Percentiles rank a stretch among this genome's conserved stretches.
Conservation (phyloP, 1,140 invertebrate species). For the Homarus americanus region DNA sequence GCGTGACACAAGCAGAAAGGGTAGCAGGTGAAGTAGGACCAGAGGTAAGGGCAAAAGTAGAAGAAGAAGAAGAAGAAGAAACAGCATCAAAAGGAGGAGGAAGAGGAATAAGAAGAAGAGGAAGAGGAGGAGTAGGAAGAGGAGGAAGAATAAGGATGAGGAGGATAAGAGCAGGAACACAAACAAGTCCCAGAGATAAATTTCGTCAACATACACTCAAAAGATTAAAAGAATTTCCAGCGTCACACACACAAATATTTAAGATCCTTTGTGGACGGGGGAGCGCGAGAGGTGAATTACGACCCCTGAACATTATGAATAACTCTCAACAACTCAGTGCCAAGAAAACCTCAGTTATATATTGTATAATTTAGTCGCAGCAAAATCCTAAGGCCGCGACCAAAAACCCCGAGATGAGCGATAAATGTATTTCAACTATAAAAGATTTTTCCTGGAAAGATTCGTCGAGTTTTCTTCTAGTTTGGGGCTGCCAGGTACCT, state of each 20-base stretch:
- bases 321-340: background rate
- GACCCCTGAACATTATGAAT: background rate
- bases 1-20: background rate
- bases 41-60: background rate
- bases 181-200: background rate
- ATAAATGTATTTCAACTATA: background rate
- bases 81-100: background rate
- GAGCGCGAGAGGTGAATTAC: background rate
- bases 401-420: background rate
- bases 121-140: background rate
- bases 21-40: background rate
- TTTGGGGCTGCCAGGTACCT: background rate
- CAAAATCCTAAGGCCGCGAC: background rate
- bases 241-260: background rate
- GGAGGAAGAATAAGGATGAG: background rate
- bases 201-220: background rate
- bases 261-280: background rate
- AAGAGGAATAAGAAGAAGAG: background rate
- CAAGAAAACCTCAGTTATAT: background rate
- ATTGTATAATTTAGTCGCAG: slow-evolving; percentile 3
- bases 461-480: background rate
- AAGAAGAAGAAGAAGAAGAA: background rate
- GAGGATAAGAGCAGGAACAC: background rate
- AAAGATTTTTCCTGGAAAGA: slow-evolving; percentile 7
- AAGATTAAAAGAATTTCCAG: background rate